Conservation (phyloP, 2,888 invertebrate species). For the Ennomos erosarius region DNA sequence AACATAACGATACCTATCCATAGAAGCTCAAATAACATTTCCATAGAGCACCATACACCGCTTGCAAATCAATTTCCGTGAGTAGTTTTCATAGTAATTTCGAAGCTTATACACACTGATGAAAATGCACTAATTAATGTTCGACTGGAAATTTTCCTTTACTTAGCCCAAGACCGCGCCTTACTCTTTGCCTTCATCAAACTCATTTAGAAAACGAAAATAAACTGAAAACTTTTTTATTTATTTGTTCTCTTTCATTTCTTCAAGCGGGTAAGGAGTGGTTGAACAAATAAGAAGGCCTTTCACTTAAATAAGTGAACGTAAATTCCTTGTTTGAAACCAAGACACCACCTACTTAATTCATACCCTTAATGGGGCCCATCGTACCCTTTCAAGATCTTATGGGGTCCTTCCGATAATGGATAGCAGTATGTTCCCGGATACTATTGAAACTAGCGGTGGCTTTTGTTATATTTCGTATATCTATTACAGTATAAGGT, state of each 20-base stretch:
- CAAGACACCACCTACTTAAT: constrained; percentile 34
- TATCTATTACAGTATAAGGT: too few relatives aligned
- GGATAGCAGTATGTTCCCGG: constrained; percentile 30
- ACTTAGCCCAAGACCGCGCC: constrained; percentile 8
- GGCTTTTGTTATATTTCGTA: constrained; percentile 14
- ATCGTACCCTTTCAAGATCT: constrained; percentile 35
- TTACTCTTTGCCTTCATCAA: constrained; percentile 10
- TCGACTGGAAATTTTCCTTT: constrained; percentile 12
- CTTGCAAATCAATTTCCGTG: background rate
- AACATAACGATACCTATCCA: too few relatives aligned
- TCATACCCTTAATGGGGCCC: constrained; percentile 31
- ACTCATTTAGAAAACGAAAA: constrained; percentile 18
- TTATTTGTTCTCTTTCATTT: constrained; percentile 18
- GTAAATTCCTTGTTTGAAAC: constrained; percentile 29
- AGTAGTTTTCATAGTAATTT: constrained; percentile 12
- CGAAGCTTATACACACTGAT: background rate
- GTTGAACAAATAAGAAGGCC: constrained; percentile 6
- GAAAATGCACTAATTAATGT: constrained; percentile 23
- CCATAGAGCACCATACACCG: background rate
- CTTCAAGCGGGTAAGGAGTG: constrained; percentile 11
- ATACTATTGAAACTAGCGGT: constrained; percentile 26
- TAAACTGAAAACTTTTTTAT: constrained; percentile 14
- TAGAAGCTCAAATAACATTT: constrained; percentile 4
- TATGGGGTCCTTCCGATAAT: constrained; percentile 32
- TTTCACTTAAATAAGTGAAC: constrained; percentile 26